Evolutionary conservation across 23 tunicate species (phyloP), one percentile per base, ranked within the genome.

Genomic region (Styela clava): DNA sequence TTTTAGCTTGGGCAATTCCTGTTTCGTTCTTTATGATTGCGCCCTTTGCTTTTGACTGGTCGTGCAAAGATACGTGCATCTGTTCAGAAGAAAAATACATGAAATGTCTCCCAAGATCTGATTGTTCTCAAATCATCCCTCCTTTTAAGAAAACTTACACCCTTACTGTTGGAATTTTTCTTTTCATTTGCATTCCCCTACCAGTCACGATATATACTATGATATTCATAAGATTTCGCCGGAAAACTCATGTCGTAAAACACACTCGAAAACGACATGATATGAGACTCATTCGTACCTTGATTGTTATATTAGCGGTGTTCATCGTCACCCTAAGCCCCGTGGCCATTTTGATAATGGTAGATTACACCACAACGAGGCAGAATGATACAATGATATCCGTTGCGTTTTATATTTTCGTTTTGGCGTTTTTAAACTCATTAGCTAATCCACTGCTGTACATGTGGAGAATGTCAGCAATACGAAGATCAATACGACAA

Each of bases 391-490:
- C 63, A 32, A 27, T 93, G 37, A 74, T 82, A 16, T 78, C 81
- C 68, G 69, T 79, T 33, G 91, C 90, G 1, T 25, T 93, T 52
- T 87, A 62, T 74, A 74, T 83, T 3, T 84, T 93, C 63, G 74
- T 93, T 30, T 2, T 93, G 30, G 89, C 86, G 29, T 78, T 87
- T 24, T 69, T 81, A 2, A 93, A 93, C 78, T 93, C 98, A 24
- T 82, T 93, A 3, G 93, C 93, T 0, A 93, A 93, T 69, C 98
- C 98, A 3, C 28, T 93, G 1, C 83, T 93, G 21, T 93, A 93
- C 84, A 87, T 93, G 7, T 93, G 98, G 98, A 82, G 98, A 25
- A 93, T 93, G 36, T 69, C 92, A 3, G 92, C 98, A 34, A 93
- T 93, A 32, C 82, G 93, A 35, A 56, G 35, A 2, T 93, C 98